A percentile compares a stretch with the other conserved stretches of the same genome.
phyloP scores from a whole-genome alignment of 2,113 vertebrate species.

The Chionis minor region DNA sequence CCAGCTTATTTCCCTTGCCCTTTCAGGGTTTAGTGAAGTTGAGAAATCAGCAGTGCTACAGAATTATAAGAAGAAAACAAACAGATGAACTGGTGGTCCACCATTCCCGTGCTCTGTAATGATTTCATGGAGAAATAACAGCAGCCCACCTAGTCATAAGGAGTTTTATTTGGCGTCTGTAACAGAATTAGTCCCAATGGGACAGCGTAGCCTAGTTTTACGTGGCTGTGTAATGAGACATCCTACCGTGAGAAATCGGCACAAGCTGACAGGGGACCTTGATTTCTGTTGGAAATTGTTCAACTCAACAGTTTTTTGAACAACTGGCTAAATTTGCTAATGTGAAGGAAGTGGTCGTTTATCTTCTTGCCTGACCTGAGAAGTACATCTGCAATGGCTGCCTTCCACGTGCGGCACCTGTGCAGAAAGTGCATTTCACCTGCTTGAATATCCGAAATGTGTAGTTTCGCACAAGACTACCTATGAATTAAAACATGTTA shows the following conservation, averaged over 20 bases:
- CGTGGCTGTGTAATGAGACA: neutral
- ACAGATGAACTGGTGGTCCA: neutral
- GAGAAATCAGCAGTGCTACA: neutral
- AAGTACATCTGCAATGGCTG: neutral
- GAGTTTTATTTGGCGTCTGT: neutral
- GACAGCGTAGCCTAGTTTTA: neutral
- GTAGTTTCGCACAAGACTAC: neutral
- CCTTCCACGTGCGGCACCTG: neutral
- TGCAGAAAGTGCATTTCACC: neutral
- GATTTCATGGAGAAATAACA: neutral
- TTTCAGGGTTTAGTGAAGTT: neutral
- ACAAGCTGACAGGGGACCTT: neutral
- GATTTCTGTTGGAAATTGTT: neutral
- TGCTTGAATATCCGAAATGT: neutral
- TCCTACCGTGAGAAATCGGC: neutral
- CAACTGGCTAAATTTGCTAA: neutral
- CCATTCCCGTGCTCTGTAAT: neutral
- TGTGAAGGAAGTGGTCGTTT: neutral
- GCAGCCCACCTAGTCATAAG: neutral
- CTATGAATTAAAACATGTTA: neutral
- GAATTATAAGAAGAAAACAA: neutral
- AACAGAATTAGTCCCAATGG: neutral
- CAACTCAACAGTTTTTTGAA: neutral
- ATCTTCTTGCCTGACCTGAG: neutral
- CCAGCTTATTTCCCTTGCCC: neutral